Conservation (phyloP, 2,797 vertebrate genomes). For the Centropyge bicolor region DNA sequence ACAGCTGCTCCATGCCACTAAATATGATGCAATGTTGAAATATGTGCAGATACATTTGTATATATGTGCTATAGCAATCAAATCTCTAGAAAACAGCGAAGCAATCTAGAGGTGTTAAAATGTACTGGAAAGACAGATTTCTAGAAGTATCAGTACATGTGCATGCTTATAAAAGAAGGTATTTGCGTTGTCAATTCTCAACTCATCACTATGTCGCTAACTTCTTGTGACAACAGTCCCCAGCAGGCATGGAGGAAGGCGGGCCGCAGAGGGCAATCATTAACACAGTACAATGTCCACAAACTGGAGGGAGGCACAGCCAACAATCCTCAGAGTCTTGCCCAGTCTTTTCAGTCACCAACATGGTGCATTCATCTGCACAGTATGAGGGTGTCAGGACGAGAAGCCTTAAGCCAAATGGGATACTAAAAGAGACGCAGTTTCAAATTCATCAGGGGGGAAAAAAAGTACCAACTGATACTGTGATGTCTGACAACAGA, state of each 20-base stretch:
- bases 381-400: constrained; percentile 19
- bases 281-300: constrained; percentile 58
- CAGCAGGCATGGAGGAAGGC: constrained; percentile 8
- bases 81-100: not conserved
- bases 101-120: not conserved
- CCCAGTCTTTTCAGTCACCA: constrained; percentile 21
- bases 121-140: not conserved
- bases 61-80: not conserved
- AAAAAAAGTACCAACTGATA: not conserved
- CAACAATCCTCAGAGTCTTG: constrained; percentile 3
- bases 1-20: too few species aligned
- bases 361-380: constrained; percentile 33
- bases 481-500: not conserved
- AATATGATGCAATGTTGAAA: too few species aligned
- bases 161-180: not conserved
- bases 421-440: not conserved
- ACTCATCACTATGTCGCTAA: not conserved
- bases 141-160: not conserved
- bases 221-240: not conserved
- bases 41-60: too few species aligned
- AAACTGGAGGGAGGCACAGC: constrained; percentile 25
- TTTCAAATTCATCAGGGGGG: not conserved
- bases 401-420: not conserved
- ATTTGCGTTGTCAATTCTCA: constrained; percentile 9
- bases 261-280: constrained; percentile 42